phyloP scores from a whole-genome alignment of 2,113 vertebrate genomes.

The Tapirus terrestris region DNA sequence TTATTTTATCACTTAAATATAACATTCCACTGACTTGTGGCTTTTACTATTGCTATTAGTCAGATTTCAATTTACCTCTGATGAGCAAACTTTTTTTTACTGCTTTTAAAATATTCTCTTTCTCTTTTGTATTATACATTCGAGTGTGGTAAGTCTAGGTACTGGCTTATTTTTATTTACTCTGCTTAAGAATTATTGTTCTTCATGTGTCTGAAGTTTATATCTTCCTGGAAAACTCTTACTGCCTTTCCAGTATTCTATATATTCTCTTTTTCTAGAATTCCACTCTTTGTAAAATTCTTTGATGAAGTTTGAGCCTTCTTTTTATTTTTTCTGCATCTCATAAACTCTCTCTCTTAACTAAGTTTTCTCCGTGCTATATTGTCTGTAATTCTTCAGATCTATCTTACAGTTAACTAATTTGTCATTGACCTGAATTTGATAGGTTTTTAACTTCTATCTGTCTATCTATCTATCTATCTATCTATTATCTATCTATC shows the following conservation, averaged over 20 bases:
- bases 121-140: background rate
- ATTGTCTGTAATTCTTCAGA: background rate
- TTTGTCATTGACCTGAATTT: slow-evolving; percentile 10
- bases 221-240: background rate
- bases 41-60: background rate
- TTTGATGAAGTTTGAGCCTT: background rate
- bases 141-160: background rate
- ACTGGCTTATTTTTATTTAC: background rate
- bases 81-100: background rate
- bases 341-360: background rate
- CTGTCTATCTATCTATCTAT: background rate
- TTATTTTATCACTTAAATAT: background rate
- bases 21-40: background rate
- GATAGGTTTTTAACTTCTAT: background rate
- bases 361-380: background rate
- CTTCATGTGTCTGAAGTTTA: background rate
- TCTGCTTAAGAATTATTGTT: background rate
- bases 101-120: background rate
- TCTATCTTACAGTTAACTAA: background rate
- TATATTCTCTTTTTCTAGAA: background rate
- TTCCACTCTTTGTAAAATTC: background rate
- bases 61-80: background rate
- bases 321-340: background rate
- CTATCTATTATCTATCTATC: background rate
- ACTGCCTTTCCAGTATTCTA: background rate